Base-by-base conservation (phyloP, 2,113 vertebrate genomes). In the Sander lucioperca region DNA sequence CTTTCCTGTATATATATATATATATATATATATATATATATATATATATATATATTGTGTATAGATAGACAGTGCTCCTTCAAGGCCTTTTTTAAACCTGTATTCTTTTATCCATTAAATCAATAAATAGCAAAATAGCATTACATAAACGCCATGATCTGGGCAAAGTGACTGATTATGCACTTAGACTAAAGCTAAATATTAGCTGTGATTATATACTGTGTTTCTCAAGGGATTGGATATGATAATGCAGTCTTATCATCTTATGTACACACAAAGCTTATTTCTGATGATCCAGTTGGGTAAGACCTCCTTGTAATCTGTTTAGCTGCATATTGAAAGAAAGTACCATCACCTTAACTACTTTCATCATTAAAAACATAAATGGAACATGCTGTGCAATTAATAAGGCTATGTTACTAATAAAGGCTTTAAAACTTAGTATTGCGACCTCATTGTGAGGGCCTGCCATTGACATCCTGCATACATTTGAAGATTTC, bases 191-290 rank as follows among this genome's bases (percentile, higher is more conserved):
- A 69, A 69, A 74, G 58, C 3, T 62, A 80, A 72, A 71, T 66
- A 67, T 81, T 65, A 19, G 33, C 69, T 47, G 12, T 65, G 64
- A 59, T 67, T 57, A 59, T n/a, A 58, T 30, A 25, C 1, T 53
- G 8, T 75, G 53, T 79, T 85, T 82, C 56, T 64, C 19, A 54
- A 79, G 51, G 56, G 61, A 65, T 71, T 70, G 82, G 47, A 65
- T 30, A 6, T 36, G 45, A 72, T 50, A 74, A 74, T 63, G 57
- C 30, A 33, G 15, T 62, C 66, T 62, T 54, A 77, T 63, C 27
- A 21, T 36, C 21, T 7, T 21, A 12, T 50, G 56, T 86, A 30
- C 27, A 72, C 67, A 74, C 14, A 57, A 21, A n/a, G n/a, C 54
- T n/a, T 7, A 30, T 63, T 56, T 68, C 33, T 15, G 21, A n/a